Evolutionary conservation across 2,797 vertebrate genomes (phyloP).

Genomic region (Vireo griseus): DNA sequence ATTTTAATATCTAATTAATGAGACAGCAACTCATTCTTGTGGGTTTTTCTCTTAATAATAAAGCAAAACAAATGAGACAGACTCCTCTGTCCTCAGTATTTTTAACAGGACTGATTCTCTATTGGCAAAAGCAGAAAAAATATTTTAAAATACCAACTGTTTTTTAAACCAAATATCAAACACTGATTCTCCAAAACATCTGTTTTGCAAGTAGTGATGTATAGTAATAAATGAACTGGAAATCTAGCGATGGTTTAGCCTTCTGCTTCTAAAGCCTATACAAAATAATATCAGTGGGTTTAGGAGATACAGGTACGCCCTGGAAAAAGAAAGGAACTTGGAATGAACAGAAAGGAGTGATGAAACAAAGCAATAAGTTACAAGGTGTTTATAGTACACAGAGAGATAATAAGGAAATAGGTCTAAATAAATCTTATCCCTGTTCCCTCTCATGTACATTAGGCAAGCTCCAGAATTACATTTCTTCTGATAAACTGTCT

Average conservation of each 20-base stretch:
- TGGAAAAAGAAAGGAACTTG: neutral
- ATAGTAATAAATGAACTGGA: neutral
- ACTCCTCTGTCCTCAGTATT: neutral
- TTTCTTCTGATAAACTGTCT: neutral
- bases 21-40: neutral
- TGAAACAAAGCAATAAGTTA: neutral
- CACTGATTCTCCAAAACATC: neutral
- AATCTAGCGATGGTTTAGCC: neutral
- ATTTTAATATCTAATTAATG: neutral
- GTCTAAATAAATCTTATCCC: neutral
- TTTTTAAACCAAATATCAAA: neutral
- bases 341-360: neutral
- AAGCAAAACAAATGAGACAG: neutral
- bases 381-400: neutral
- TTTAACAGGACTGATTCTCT: neutral
- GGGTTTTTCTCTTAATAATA: neutral
- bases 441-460: neutral
- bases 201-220: neutral
- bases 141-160: accelerated
- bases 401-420: neutral
- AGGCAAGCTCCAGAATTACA: neutral
- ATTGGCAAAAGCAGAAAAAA: neutral
- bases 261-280: neutral
- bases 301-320: neutral
- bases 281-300: neutral